These are phyloP conservation scores for Rhinogobius similis DNA, from an alignment of 2,113 vertebrate genomes.

Conservation along the genomic window DNA sequence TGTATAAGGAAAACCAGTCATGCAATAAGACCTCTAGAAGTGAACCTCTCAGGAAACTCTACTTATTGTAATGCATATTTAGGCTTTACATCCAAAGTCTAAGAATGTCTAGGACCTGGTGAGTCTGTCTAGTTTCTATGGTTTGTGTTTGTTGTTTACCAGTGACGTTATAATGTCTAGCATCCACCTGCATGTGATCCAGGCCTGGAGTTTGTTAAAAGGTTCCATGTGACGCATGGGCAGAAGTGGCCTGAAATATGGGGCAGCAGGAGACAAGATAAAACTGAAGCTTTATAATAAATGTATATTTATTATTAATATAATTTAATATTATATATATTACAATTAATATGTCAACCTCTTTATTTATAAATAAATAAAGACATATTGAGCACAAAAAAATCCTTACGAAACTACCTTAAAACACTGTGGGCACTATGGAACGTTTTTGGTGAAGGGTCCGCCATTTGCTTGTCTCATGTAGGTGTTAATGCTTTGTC, in stretches of 20 bases:
- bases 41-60: background rate
- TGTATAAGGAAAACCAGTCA: background rate
- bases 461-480: no score
- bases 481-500: background rate
- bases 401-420: no score
- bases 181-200: background rate
- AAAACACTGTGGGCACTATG: no score
- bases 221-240: background rate
- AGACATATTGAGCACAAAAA: no score
- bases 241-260: background rate
- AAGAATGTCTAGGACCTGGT: background rate
- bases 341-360: background rate
- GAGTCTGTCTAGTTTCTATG: background rate
- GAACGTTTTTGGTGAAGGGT: no score
- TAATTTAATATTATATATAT: no score
- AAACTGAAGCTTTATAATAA: no score
- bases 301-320: conserved; percentile 32
- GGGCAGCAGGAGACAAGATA: no score
- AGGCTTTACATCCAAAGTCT: background rate
- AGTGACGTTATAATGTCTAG: background rate
- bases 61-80: background rate
- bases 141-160: conserved; percentile 7
- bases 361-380: background rate
- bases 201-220: conserved; percentile 6
- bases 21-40: background rate